Evolutionary conservation across 2,113 vertebrate genomes (phyloP), one percentile per base, ranked within the genome.

Genomic region (Marmota monax): DNA sequence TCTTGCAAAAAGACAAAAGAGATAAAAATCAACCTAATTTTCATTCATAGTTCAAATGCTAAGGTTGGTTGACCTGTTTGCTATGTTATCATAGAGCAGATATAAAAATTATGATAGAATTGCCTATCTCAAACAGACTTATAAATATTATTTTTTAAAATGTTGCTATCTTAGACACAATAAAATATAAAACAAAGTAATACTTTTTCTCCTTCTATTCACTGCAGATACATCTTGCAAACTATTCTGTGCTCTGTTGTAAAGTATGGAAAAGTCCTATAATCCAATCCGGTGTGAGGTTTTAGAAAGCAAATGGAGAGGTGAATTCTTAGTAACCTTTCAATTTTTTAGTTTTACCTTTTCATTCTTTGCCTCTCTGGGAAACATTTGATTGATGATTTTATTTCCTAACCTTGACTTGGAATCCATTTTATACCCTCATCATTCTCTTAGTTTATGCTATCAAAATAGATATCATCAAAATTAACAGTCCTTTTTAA

Each of bases 1-100:
- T 80, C 42, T 78, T 82, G 39, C 20, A 95, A 89, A 94, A 89
- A 86, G 42, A 92, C 58, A 74, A 96, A 87, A 76, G 56, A 91
- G 29, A 51, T 5, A 17, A 56, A 86, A 92, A 53, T 65, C 73
- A 93, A 61, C 84, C 39, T 37, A 83, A 74, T 77, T 96, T 94
- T 51, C 72, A 77, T 65, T 92, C 79, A 53, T 48, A 90, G 92
- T 65, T 88, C 77, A 88, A 72, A 95, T 61, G 61, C 58, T 88
- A n/a, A 84, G 42, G 58, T 65, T 65, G 84, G 32, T 51, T 96
- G 89, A 87, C 39, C 77, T 93, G 25, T 84, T 84, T 88, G n/a
- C 39, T 94, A 23, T 18, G 9, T 67, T 58, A 70, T 83, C 39
- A 93, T 56, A 95, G 73, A 95, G 51, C 65, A 79, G 45, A 88